A percentile compares a stretch with the other conserved stretches of the same genome.
Conservation (phyloP, 2,113 vertebrate genomes). For the Stigmatopora argus region DNA sequence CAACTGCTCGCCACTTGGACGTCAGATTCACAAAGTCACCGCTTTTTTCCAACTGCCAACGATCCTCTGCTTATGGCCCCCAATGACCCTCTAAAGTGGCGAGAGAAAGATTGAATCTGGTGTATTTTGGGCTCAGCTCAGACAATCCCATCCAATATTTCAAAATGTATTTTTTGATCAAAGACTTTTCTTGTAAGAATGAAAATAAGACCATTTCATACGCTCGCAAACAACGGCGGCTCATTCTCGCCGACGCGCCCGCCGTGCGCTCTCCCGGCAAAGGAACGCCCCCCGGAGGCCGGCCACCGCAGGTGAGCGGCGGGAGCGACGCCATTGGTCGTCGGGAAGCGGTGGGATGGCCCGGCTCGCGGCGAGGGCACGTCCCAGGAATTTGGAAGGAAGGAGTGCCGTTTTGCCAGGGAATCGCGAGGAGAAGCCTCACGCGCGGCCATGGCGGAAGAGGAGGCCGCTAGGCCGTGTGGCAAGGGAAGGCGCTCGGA, state of each 20-base stretch:
- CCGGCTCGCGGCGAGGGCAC: conserved; percentile 53
- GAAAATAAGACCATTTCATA: no score
- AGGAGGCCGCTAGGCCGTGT: no score
- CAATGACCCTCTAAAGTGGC: no score
- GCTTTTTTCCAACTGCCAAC: background rate
- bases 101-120: no score
- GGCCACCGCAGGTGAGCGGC: conserved; percentile 25
- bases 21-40: no score
- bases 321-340: conserved; percentile 33
- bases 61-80: no score
- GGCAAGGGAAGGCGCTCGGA: background rate
- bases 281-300: conserved; percentile 30
- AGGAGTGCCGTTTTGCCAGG: conserved; percentile 34
- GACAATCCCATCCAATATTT: no score
- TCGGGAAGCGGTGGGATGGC: conserved; percentile 29
- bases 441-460: conserved; percentile 9
- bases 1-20: no score
- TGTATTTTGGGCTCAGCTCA: no score
- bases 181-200: no score
- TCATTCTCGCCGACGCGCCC: no score
- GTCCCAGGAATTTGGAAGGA: conserved; percentile 51
- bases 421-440: conserved; percentile 10
- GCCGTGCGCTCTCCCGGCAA: conserved; percentile 16
- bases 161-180: no score
- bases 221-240: conserved; percentile 31